These are phyloP conservation scores for Chlorops oryzae DNA, from an alignment of 1,140 invertebrate genomes.

Conservation along the genomic window DNA sequence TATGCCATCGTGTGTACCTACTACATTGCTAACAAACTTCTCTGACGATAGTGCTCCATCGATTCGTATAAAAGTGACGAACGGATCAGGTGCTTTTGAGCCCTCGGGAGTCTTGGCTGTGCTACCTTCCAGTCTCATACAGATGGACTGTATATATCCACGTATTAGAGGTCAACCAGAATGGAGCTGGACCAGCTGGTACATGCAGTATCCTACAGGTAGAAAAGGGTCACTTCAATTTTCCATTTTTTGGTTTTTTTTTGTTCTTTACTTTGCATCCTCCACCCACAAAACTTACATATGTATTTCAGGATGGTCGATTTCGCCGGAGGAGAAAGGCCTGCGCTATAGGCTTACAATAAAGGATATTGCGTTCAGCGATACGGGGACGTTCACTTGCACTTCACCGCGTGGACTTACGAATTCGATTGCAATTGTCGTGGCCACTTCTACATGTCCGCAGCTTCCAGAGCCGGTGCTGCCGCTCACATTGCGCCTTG, in stretches of 20 bases:
- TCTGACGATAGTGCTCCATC: slow-evolving; percentile 79
- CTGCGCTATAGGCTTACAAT: slow-evolving; percentile 77
- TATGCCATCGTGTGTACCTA: slow-evolving; percentile 71
- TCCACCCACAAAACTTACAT: slow-evolving; percentile 1
- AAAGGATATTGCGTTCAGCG: slow-evolving; percentile 72
- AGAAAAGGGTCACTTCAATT: slow-evolving; percentile 21
- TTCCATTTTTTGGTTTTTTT: neutral
- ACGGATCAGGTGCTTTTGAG: slow-evolving; percentile 73
- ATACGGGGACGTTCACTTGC: slow-evolving; percentile 79
- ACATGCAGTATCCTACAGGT: slow-evolving; percentile 71
- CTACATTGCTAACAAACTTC: slow-evolving; percentile 75
- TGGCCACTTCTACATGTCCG: slow-evolving; percentile 57
- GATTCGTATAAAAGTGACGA: slow-evolving; percentile 70
- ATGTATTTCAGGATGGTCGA: slow-evolving; percentile 65
- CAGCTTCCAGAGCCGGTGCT: slow-evolving; percentile 47
- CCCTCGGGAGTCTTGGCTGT: slow-evolving; percentile 71
- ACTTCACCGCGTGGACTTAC: slow-evolving; percentile 70
- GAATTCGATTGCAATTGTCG: slow-evolving; percentile 70
- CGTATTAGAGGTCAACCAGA: slow-evolving; percentile 69
- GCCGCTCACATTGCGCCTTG: slow-evolving; percentile 55
- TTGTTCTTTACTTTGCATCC: neutral
- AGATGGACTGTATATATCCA: slow-evolving; percentile 76
- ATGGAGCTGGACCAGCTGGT: slow-evolving; percentile 82
- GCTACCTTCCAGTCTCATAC: slow-evolving; percentile 73
- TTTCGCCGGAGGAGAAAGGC: slow-evolving; percentile 65